These are phyloP conservation scores for Actinernus sp. DNA, from an alignment of 92 coral and sea anemone species.

Conservation along the genomic window DNA sequence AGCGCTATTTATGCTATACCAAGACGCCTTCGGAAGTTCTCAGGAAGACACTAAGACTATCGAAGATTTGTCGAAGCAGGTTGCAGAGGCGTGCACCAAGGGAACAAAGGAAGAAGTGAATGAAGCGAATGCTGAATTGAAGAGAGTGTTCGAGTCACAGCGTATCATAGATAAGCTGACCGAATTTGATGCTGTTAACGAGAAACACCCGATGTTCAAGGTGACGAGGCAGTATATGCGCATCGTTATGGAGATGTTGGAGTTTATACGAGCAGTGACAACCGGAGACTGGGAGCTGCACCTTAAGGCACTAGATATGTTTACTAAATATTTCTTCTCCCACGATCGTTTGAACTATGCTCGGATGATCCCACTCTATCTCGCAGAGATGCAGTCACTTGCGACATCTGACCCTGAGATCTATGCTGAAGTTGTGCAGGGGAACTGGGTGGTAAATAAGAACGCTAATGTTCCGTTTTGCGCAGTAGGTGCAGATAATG, in stretches of 20 bases:
- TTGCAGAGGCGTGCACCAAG: slow-evolving; percentile 27
- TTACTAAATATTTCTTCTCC: slow-evolving; percentile 65
- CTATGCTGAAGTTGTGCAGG: slow-evolving; percentile 46
- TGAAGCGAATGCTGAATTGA: slow-evolving; percentile 14
- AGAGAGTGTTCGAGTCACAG: slow-evolving; percentile 2
- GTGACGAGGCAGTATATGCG: slow-evolving; percentile 53
- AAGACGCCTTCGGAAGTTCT: slow-evolving; percentile 19
- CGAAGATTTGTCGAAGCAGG: slow-evolving; percentile 41
- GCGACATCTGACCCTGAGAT: slow-evolving; percentile 57
- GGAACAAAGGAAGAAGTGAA: slow-evolving; percentile 36
- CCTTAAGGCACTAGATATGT: slow-evolving; percentile 37
- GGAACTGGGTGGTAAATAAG: too few species aligned
- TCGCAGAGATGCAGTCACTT: slow-evolving; percentile 56
- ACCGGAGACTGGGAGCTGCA: slow-evolving; percentile 67
- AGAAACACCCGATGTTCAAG: slow-evolving; percentile 36
- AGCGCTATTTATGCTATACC: slow-evolving; percentile 30
- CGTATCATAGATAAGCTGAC: slow-evolving; percentile 49
- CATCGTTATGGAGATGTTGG: slow-evolving; percentile 49
- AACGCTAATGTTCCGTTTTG: slow-evolving; percentile 50
- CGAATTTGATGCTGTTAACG: slow-evolving; percentile 34
- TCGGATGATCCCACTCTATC: slow-evolving; percentile 61
- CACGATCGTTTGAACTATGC: slow-evolving; percentile 56
- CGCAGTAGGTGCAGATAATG: slow-evolving; percentile 50
- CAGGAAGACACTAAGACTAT: too few species aligned
- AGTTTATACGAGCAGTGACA: slow-evolving; percentile 55